Evolutionary conservation across 2,797 vertebrate genomes (phyloP).

Genomic region (Diplodus puntazzo): DNA sequence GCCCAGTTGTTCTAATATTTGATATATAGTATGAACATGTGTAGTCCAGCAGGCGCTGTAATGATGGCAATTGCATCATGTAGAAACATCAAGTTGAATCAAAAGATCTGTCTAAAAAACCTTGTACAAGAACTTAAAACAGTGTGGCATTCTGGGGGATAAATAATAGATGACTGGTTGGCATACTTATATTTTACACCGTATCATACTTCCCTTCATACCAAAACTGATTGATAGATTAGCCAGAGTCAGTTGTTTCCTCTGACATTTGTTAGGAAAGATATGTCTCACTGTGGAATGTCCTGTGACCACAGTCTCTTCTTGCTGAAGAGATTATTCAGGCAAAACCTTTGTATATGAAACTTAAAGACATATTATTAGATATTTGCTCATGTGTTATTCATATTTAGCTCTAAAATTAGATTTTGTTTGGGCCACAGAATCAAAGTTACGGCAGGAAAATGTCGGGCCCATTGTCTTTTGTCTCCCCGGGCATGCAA

Average conservation of each 20-base stretch:
- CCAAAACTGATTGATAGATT: constrained; percentile 28
- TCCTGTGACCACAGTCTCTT: not conserved
- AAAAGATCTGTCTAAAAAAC: constrained; percentile 17
- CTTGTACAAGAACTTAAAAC: not conserved
- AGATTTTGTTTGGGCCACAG: constrained; percentile 21
- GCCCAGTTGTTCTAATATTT: constrained; percentile 45
- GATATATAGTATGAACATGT: constrained; percentile 55
- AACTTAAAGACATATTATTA: constrained; percentile 28
- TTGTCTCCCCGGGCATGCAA: constrained; percentile 8
- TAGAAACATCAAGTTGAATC: constrained; percentile 11
- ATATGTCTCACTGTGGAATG: constrained; percentile 14
- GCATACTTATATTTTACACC: constrained; percentile 8
- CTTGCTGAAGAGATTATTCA: constrained; percentile 7
- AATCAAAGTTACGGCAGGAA: constrained; percentile 30
- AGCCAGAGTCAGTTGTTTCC: constrained; percentile 33
- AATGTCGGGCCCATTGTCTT: constrained; percentile 26
- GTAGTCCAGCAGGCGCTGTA: not conserved
- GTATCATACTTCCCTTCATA: constrained; percentile 15
- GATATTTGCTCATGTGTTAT: constrained; percentile 52
- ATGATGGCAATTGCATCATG: constrained; percentile 24
- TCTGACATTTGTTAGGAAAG: constrained; percentile 27
- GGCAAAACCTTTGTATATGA: constrained; percentile 4
- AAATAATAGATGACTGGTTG: constrained; percentile 9
- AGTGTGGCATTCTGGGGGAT: not conserved
- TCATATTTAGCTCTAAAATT: constrained; percentile 46